Base-by-base conservation (phyloP, 1,140 invertebrate genomes). In the Drosophila pseudoananassae region DNA sequence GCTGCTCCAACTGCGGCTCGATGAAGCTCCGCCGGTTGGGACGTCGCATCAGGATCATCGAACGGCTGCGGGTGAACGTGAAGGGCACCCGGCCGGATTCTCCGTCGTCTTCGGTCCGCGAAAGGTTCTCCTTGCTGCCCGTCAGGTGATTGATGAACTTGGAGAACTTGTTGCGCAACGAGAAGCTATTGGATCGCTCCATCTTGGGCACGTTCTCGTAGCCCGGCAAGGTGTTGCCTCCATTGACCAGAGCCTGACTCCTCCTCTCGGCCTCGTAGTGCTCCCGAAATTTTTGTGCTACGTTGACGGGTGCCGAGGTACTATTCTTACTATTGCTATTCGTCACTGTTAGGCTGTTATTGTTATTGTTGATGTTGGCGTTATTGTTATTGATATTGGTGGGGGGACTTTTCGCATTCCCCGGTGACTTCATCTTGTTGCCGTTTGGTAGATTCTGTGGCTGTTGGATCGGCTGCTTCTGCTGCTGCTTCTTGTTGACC, bases 1-100 rank as follows among this genome's bases (percentile, higher is more conserved):
- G 45, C 47, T 92, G 89, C 56, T 92, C 91, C 52, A 92, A 25
- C 56, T 91, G 90, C 0, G 91, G 89, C 45, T 91, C 90, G 23
- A 91, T 90, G 12, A 91, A 76, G 31, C 85, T 92, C 0, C 89
- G 77, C 1, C 91, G 78, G 55, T 89, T 91, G 0, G 88, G 77
- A 0, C 90, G 77, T 4, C 90, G 70, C 38, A 91, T 63, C 53
- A 90, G 54, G 20, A 92, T 92, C 85, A 92, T 90, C 5, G 88
- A 92, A 17, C 90, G 80, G 68, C 91, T 92, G 0, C 91, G 85
- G 10, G 81, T 90, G 14, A 92, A 91, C 5, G 80, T 78, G 25
- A 74, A 91, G 0, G 90, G 90, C 9, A 69, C 61, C n/a, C 53
- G 17, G 40, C 50, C 46, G 10, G 74, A 63, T n/a, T 83, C 52